Evolutionary conservation across 2,888 invertebrate species (phyloP).

Genomic region (Drosophila pullipes): DNA sequence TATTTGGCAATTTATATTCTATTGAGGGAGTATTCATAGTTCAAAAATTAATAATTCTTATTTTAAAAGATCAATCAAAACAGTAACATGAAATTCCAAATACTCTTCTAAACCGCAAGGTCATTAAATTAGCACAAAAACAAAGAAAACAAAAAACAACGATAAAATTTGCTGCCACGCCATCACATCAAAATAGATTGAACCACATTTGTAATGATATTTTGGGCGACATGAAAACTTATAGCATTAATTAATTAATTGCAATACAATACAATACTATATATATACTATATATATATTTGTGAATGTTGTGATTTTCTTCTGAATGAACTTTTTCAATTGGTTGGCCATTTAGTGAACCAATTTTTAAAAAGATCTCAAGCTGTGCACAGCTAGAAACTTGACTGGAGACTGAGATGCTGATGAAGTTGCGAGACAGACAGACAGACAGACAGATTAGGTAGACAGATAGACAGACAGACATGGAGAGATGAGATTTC

Average conservation of each 20-base stretch:
- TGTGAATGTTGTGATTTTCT: slow-evolving; percentile 19
- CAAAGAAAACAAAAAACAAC: neutral
- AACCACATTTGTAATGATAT: neutral
- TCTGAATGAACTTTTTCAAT: slow-evolving; percentile 36
- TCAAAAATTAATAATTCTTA: neutral
- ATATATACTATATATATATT: neutral
- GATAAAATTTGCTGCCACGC: slow-evolving; percentile 13
- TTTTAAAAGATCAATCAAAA: neutral
- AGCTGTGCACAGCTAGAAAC: slow-evolving; percentile 12
- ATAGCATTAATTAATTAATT: slow-evolving; percentile 29
- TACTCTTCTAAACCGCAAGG: slow-evolving; percentile 3
- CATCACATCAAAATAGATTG: slow-evolving; percentile 4
- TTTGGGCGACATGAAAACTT: slow-evolving; percentile 23
- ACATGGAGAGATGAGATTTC: slow-evolving; percentile 40
- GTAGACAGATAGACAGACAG: neutral
- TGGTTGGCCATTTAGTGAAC: slow-evolving; percentile 57
- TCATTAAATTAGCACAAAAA: slow-evolving; percentile 3
- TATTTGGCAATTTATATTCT: neutral
- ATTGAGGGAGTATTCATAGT: neutral
- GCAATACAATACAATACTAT: slow-evolving; percentile 1
- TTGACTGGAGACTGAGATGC: neutral
- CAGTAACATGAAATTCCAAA: neutral
- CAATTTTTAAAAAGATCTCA: slow-evolving; percentile 49
- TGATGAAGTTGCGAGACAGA: slow-evolving; percentile 5
- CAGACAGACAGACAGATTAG: neutral